Evolutionary conservation across 2,113 vertebrate genomes (phyloP), one percentile per base, ranked within the genome.

Genomic region (Ptychochromis oligacanthus): DNA sequence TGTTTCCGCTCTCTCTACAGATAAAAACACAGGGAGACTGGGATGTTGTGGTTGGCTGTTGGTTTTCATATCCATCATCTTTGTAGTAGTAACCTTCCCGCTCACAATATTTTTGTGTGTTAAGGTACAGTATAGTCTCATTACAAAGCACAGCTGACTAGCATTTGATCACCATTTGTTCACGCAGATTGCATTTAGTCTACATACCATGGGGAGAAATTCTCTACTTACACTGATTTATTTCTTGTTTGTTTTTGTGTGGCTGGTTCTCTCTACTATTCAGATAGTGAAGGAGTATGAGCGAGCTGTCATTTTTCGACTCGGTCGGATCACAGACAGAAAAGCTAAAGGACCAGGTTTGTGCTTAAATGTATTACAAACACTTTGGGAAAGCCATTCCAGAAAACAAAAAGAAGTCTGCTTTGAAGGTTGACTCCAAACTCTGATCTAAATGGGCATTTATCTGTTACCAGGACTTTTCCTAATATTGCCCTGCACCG

Each of bases 401-500:
- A 75, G 34, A 57, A 56, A 40, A 5, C 24, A 18, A 36, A 36
- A 36, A 13, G 6, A 61, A 34, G 12, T 13, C 17, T 34, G 43
- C 18, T 62, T 74, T 55, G 20, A 34, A 70, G n/a, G 1, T 0
- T 38, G 24, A 13, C 59, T 3, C 18, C 17, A 24, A 14, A 78
- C 55, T 38, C 12, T 28, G 26, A 81, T 58, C 18, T 70, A 22
- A 52, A 40, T 6, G 56, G 5, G 0, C 10, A 15, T 62, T 57
- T 43, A 5, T 84, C 52, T 55, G 20, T 64, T 34, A 80, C 11
- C 93, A 99, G 98, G 98, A 34, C 93, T 99, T 82, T 97, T 99
- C 91, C 97, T 99, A 7, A 79, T 99, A 40, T 86, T 99, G 86
- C 98, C 98, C 0, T 99, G 98, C 92, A 97, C 97, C 1, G 98